Evolutionary conservation across 2,888 invertebrate genomes (phyloP), one percentile per base, ranked within the genome.

Genomic region (Amphiduros pacificus): DNA sequence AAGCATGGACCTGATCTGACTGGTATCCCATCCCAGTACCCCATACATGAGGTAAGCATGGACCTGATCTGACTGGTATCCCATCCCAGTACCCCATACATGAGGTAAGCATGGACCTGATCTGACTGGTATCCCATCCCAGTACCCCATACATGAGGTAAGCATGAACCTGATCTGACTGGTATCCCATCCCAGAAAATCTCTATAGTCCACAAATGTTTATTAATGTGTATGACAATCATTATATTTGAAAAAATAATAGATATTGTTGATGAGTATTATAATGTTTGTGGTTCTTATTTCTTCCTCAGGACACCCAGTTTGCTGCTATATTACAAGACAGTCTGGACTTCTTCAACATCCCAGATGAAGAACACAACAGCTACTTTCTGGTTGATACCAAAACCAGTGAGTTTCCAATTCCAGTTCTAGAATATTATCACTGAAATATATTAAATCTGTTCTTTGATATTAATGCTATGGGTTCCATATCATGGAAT

Each of bases 31-130:
- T 94, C 97, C 0, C 97, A 98, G 80, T 97, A 98, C 84, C 96
- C 97, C 0, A 94, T 99, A 2, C 96, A 97, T 68, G 86, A 87
- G 74, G 85, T 81, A 1, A 5, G 20, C 96, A 98, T 82, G 97
- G 96, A 1, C 92, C 93, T 55, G 89, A 90, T 84, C 80, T 90
- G 87, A 79, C 83, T 81, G 94, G 93, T 61, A 98, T 99, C 77
- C 99, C 99, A 0, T 94, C 97, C 0, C 97, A 98, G 80, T 97
- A 98, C 84, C 96, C 97, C 0, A 94, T 99, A 2, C 96, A 97
- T 68, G 86, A 87, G 74, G 85, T 81, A 11, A 60, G 22, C 96
- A 98, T 82, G 97, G 96, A 1, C 92, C 93, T 55, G 89, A 90
- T 84, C 80, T 90, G 87, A 79, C 83, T 81, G 94, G 93, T 61